Conservation (phyloP, 2,888 invertebrate species). For the Bedellia somnulentella region DNA sequence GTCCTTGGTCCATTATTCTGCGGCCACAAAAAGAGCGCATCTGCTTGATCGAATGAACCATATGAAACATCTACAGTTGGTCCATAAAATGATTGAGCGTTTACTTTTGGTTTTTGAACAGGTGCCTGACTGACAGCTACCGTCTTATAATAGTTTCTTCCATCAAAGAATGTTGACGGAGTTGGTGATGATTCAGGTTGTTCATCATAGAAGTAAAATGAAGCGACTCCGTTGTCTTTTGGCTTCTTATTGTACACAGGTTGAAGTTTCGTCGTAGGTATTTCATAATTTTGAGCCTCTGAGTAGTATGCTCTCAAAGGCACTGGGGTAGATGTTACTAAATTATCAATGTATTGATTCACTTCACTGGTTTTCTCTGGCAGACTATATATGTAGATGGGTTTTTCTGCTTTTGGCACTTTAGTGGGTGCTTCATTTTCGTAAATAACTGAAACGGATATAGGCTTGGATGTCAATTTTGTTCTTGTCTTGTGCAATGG, state of each 20-base stretch:
- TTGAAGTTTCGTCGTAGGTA: constrained; percentile 55
- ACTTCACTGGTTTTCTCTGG: constrained; percentile 32
- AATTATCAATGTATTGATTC: constrained; percentile 29
- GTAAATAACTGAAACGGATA: constrained; percentile 49
- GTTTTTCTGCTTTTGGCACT: constrained; percentile 43
- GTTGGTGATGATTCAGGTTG: constrained; percentile 58
- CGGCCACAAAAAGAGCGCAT: constrained; percentile 49
- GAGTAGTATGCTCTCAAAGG: constrained; percentile 65
- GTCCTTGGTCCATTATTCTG: constrained; percentile 54
- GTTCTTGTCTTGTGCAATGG: constrained; percentile 45
- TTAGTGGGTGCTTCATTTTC: constrained; percentile 48
- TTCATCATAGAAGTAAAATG: constrained; percentile 72
- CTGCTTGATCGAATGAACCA: constrained; percentile 44
- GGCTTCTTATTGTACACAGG: constrained; percentile 48
- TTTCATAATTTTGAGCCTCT: constrained; percentile 53
- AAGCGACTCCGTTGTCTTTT: constrained; percentile 51
- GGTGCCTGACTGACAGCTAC: constrained; percentile 24
- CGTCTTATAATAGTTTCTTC: constrained; percentile 46
- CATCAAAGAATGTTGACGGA: constrained; percentile 51
- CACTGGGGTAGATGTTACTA: constrained; percentile 61
- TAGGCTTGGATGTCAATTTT: constrained; percentile 50
- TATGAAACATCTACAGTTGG: constrained; percentile 45
- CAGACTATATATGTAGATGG: constrained; percentile 52
- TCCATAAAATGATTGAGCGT: constrained; percentile 29
- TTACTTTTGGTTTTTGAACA: constrained; percentile 26